Evolutionary conservation across 2,797 vertebrate genomes (phyloP), one percentile per base, ranked within the genome.

Genomic region (Epinephelus malabaricus): DNA sequence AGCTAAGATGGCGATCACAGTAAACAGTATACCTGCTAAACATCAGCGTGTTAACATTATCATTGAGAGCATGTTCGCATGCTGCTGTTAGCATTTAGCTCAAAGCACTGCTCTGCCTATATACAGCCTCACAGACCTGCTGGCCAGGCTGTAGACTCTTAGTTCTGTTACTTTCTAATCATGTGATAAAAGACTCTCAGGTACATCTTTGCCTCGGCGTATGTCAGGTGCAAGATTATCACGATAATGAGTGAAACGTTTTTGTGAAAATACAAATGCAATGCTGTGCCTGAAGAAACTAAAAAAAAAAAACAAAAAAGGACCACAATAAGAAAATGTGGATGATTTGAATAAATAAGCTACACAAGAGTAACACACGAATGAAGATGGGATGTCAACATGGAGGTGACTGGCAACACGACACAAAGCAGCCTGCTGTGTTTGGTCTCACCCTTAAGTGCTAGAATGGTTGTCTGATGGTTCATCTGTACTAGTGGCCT

Each of bases 361-460:
- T 49, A 13, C 13, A 50, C 15, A 51, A 14, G 40, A 50, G 60
- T 43, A 69, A 76, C 66, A 89, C 58, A 77, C 50, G 11, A 70
- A 87, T 86, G 85, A 71, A 5, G 62, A 84, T 72, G 84, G 25
- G 61, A 65, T 27, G 58, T 84, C 51, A 66, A 65, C 83, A 85
- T 85, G 89, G 73, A 82, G 62, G 85, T 84, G 86, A 85, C 68
- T 82, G 75, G 54, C 40, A 90, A 69, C 86, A 91, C 63, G 15
- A 88, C 87, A 92, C 72, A 81, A 73, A 89, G 71, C 69, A 55
- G 55, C 72, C 81, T 5, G 5, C 75, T 67, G 85, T 64, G 49
- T 59, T 85, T 60, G 69, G 71, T 86, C 94, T 94, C 93, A 95
- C 95, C 95, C 92, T 93, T 91, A 94, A 88, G 90, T 87, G 69